phyloP scores from a whole-genome alignment of 2,797 vertebrate genomes.

The Poecilia wingei region DNA sequence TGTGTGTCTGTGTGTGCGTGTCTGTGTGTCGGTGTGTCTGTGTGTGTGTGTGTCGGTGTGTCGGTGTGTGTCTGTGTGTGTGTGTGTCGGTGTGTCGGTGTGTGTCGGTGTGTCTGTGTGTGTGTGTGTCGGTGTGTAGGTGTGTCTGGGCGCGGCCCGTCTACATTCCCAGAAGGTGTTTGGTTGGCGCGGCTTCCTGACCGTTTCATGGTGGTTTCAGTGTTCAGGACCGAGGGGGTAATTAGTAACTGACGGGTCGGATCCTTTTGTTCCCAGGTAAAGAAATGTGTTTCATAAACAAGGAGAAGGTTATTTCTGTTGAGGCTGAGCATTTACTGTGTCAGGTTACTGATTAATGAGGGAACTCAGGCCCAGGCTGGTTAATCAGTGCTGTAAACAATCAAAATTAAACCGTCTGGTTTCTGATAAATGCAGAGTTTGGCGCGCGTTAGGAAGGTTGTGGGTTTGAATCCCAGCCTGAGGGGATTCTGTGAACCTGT shows the following conservation, averaged over 20 bases:
- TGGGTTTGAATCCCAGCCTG: neutral
- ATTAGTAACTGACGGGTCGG: neutral
- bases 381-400: neutral
- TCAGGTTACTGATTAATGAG: constrained; percentile 7
- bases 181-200: neutral
- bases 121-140: neutral
- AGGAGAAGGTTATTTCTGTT: neutral
- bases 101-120: too few relatives aligned
- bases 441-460: neutral
- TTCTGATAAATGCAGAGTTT: neutral
- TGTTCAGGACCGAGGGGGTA: neutral
- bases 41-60: too few relatives aligned
- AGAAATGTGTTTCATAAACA: constrained; percentile 6
- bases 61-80: too few relatives aligned
- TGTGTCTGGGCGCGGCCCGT: constrained; percentile 6
- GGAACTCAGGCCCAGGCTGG: neutral
- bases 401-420: neutral
- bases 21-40: too few relatives aligned
- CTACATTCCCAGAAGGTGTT: constrained; percentile 11
- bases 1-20: too few relatives aligned
- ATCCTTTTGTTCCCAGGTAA: neutral
- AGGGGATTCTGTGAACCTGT: neutral
- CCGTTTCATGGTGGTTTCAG: neutral
- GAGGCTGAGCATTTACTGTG: neutral
- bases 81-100: too few relatives aligned